Conservation (phyloP, 2,113 vertebrate species). For the Callaeas wilsoni region DNA sequence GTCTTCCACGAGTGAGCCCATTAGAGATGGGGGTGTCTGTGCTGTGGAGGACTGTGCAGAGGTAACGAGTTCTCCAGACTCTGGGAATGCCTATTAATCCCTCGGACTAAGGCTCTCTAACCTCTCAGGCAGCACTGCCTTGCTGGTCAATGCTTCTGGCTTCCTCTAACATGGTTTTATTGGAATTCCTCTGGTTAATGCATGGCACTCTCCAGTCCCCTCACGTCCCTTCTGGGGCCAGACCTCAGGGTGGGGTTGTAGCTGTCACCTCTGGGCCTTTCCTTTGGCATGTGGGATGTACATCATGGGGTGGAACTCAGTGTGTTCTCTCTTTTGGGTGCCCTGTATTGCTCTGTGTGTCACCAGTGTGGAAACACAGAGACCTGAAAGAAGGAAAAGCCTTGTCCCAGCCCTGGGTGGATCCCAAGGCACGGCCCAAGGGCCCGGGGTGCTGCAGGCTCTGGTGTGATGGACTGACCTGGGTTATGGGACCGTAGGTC, state of each 20-base stretch:
- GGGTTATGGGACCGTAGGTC: background rate
- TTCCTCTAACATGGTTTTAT: background rate
- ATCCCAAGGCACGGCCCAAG: background rate
- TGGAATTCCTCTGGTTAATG: background rate
- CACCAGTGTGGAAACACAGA: background rate
- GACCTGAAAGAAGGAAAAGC: background rate
- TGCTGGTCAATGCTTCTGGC: background rate
- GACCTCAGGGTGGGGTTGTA: background rate
- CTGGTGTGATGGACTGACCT: accelerated
- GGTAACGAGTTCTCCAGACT: background rate
- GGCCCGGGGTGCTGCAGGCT: background rate
- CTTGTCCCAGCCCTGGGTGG: background rate
- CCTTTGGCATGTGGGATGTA: background rate
- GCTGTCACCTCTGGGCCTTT: background rate
- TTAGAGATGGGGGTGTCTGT: background rate
- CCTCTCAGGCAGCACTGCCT: background rate
- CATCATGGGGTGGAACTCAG: background rate
- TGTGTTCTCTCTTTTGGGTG: background rate
- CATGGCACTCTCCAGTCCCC: background rate
- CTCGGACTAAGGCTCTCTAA: background rate
- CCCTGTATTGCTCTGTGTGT: background rate
- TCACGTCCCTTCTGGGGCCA: background rate
- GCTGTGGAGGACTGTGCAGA: background rate
- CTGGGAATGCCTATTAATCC: background rate
- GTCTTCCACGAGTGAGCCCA: background rate